Evolutionary conservation across 1,140 invertebrate genomes (phyloP).

Genomic region (Sminthurides bifidus): DNA sequence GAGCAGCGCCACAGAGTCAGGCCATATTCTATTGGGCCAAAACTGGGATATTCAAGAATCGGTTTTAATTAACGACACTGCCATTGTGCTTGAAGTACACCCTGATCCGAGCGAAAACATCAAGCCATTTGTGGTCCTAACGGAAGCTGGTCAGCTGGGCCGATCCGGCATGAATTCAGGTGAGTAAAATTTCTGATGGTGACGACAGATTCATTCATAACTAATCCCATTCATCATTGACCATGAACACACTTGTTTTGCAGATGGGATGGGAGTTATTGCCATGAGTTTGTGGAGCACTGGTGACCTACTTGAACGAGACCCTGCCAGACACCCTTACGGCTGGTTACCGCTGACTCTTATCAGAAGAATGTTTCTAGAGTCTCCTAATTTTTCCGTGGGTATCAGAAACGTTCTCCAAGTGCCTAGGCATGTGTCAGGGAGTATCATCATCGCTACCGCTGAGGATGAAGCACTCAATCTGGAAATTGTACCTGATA

Average conservation of each 20-base stretch:
- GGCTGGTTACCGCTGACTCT: slow-evolving; percentile 16
- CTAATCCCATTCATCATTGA: neutral
- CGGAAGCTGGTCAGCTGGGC: slow-evolving; percentile 19
- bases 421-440: slow-evolving; percentile 13
- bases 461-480: slow-evolving; percentile 20
- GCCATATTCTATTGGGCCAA: slow-evolving; percentile 16
- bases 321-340: neutral
- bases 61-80: slow-evolving; percentile 18
- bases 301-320: slow-evolving; percentile 1
- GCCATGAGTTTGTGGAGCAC: slow-evolving; percentile 18
- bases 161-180: slow-evolving; percentile 14
- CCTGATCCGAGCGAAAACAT: slow-evolving; percentile 21
- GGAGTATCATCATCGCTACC: slow-evolving; percentile 12
- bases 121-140: slow-evolving; percentile 12
- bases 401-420: slow-evolving; percentile 9
- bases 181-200: neutral
- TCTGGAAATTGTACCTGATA: slow-evolving; percentile 13
- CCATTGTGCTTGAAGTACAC: slow-evolving; percentile 17
- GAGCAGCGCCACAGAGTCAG: slow-evolving; percentile 3
- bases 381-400: slow-evolving; percentile 11
- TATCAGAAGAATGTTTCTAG: slow-evolving; percentile 17
- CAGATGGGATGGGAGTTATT: slow-evolving; percentile 15
- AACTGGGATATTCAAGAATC: slow-evolving; percentile 21
- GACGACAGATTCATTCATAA: neutral
- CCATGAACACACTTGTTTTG: neutral